phyloP scores from a whole-genome alignment of 2,113 vertebrate species.

The Ceuthmochares aereus region DNA sequence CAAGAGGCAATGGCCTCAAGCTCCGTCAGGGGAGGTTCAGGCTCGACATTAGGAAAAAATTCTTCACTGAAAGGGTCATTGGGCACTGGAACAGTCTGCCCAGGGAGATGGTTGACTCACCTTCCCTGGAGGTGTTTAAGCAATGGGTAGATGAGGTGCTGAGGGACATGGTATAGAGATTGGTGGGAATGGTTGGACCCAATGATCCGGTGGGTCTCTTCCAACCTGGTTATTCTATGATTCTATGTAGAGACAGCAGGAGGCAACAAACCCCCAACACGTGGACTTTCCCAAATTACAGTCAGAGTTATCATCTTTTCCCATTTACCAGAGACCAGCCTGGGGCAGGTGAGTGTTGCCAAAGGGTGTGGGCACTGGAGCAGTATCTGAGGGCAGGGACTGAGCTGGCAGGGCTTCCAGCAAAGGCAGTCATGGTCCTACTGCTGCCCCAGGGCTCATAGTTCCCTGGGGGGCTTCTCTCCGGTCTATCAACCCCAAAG shows the following conservation, averaged over 20 bases:
- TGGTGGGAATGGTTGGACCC: too few relatives aligned
- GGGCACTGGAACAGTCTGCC: too few relatives aligned
- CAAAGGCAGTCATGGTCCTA: neutral
- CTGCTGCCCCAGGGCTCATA: neutral
- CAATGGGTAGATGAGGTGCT: too few relatives aligned
- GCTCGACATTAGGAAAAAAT: too few relatives aligned
- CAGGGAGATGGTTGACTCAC: too few relatives aligned
- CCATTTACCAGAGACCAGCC: neutral
- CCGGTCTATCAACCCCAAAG: neutral
- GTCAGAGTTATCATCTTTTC: fast-evolving
- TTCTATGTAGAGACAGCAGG: neutral
- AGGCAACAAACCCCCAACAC: neutral
- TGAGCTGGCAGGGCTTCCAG: neutral
- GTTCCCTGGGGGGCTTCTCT: neutral
- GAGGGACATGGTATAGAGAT: too few relatives aligned
- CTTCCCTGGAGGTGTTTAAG: too few relatives aligned
- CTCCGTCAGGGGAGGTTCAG: too few relatives aligned
- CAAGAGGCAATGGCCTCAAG: too few relatives aligned
- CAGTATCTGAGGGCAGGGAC: neutral
- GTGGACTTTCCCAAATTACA: neutral
- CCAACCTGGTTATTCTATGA: too few relatives aligned
- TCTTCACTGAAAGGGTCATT: too few relatives aligned
- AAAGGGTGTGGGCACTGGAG: neutral
- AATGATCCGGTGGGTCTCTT: too few relatives aligned
- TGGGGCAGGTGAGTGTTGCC: neutral